phyloP scores from a whole-genome alignment of 1,140 invertebrate species.

The Phthorimaea operculella region DNA sequence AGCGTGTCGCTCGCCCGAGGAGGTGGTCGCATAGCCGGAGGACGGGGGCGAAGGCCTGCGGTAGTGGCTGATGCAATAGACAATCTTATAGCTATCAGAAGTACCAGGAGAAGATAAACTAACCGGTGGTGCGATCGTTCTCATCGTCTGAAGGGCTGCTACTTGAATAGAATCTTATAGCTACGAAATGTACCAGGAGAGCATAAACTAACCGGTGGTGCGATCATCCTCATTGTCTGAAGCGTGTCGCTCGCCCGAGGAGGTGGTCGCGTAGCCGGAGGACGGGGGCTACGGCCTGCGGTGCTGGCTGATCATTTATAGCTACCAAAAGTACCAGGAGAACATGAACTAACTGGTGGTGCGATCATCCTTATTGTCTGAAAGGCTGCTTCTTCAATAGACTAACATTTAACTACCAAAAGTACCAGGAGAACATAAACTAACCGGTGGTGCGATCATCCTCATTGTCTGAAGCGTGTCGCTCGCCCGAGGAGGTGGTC shows the following conservation, averaged over 20 bases:
- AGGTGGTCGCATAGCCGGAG: too few relatives aligned
- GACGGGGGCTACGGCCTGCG: conserved; percentile 68
- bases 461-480: conserved; percentile 63
- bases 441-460: conserved; percentile 63
- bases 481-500: conserved; percentile 61
- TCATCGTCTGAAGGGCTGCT: background rate
- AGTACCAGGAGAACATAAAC: background rate
- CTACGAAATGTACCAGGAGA: background rate
- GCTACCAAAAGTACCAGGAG: background rate
- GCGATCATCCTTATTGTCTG: conserved; percentile 63
- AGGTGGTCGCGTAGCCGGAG: conserved; percentile 59
- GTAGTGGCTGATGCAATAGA: conserved; percentile 25
- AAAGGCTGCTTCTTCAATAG: conserved; percentile 71
- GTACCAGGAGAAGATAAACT: background rate
- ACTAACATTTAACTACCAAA: background rate
- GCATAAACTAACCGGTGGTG: conserved; percentile 47
- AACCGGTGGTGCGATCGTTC: too few relatives aligned
- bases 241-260: conserved; percentile 60
- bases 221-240: conserved; percentile 64
- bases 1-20: too few relatives aligned
- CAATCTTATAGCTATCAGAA: background rate
- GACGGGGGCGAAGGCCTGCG: conserved; percentile 17
- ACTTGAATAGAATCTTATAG: conserved; percentile 49
- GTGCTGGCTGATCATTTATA: conserved; percentile 33
- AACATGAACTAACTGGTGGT: conserved; percentile 47